Percentiles rank a stretch among this genome's conserved stretches.
These are phyloP conservation scores for Lasioglossum figueresi DNA, from an alignment of 2,888 invertebrate species.

Conservation along the genomic window DNA sequence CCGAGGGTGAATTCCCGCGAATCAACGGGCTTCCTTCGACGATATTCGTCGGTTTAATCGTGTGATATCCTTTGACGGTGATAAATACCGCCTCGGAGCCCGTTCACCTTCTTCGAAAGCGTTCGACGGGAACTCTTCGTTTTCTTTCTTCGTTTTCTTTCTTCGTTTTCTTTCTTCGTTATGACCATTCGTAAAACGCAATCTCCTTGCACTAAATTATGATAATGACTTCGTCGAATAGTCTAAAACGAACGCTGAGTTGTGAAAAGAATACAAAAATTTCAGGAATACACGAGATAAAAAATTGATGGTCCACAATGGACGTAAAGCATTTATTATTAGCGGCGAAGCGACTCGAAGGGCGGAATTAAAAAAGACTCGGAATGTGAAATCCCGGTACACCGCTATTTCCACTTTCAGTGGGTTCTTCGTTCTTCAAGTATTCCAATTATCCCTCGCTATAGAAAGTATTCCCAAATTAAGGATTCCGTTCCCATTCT, in stretches of 20 bases:
- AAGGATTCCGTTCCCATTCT: conserved; percentile 9
- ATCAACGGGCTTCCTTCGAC: background rate
- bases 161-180: background rate
- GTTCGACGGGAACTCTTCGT: background rate
- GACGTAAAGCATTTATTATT: background rate
- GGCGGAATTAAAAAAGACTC: background rate
- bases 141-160: background rate
- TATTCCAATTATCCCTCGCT: background rate
- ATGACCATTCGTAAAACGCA: background rate
- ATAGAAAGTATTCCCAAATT: conserved; percentile 17
- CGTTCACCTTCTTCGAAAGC: background rate
- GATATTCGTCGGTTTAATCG: conserved; percentile 14
- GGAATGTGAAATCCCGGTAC: conserved; percentile 13
- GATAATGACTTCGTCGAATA: background rate
- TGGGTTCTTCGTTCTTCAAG: background rate
- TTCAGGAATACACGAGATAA: background rate
- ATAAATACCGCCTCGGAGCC: background rate
- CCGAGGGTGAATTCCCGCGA: conserved; percentile 17
- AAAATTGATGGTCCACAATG: background rate
- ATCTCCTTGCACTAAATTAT: background rate
- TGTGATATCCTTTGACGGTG: background rate
- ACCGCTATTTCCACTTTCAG: background rate
- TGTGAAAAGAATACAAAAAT: background rate
- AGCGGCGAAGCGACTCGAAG: background rate
- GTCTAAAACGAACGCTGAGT: background rate